Conservation (phyloP, 37 sponge, comb jelly and placozoan genomes). For the Beroe forskalii region DNA sequence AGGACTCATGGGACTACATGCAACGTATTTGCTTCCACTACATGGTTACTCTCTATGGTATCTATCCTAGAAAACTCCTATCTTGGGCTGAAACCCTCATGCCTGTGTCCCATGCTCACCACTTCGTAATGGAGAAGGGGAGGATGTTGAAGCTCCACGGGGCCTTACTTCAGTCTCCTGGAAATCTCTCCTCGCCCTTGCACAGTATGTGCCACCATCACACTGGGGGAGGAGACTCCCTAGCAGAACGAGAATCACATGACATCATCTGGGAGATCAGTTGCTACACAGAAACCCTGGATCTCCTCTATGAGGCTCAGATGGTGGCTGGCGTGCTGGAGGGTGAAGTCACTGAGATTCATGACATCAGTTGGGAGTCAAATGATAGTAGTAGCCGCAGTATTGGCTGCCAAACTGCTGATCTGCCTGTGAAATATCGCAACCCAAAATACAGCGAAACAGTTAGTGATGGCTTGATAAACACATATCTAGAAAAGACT, state of each 20-base stretch:
- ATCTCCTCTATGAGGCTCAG: conserved; percentile 16
- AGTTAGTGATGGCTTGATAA: conserved; percentile 33
- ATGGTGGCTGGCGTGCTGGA: conserved; percentile 9
- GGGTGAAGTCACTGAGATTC: conserved; percentile 37
- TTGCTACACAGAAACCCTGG: conserved; percentile 34
- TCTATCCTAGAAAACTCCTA: conserved; percentile 8
- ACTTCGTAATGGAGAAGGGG: neutral
- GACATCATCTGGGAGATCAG: conserved; percentile 51
- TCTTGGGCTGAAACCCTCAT: conserved; percentile 24
- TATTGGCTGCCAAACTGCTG: neutral
- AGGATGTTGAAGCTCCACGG: conserved; percentile 12
- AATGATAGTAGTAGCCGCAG: neutral
- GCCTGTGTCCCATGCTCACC: neutral
- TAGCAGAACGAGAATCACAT: conserved; percentile 18
- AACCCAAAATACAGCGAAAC: neutral
- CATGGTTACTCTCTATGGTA: conserved; percentile 28
- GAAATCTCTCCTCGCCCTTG: neutral
- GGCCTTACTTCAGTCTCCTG: neutral
- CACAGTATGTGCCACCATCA: neutral
- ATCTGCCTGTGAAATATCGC: neutral
- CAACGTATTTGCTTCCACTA: conserved; percentile 42
- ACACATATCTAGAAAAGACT: conserved; percentile 31
- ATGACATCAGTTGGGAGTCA: conserved; percentile 36
- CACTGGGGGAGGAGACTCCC: neutral
- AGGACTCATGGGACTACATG: conserved; percentile 19